phyloP scores from a whole-genome alignment of 2,797 vertebrate genomes.

The Masticophis lateralis region DNA sequence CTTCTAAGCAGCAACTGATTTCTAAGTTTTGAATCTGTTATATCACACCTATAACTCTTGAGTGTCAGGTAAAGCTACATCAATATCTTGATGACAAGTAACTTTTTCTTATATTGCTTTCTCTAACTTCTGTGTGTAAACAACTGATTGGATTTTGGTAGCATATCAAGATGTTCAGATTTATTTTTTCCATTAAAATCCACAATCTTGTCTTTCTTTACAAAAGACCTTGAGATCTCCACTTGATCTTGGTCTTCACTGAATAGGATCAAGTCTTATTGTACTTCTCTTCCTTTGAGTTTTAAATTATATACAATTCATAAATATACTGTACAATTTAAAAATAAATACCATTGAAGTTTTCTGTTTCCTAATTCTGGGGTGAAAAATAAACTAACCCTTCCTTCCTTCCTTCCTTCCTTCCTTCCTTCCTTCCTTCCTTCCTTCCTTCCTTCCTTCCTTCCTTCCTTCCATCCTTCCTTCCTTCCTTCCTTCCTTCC shows the following conservation, averaged over 20 bases:
- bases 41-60: not conserved
- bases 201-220: not conserved
- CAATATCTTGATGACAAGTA: not conserved
- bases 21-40: constrained; percentile 6
- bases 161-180: not conserved
- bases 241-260: not conserved
- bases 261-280: not conserved
- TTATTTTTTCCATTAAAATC: not conserved
- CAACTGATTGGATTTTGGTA: not conserved
- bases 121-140: not conserved
- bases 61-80: not conserved
- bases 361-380: not conserved
- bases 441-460: no score
- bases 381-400: not conserved
- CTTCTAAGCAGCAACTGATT: not conserved
- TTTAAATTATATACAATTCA: not conserved
- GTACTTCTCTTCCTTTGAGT: not conserved
- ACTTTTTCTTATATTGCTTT: not conserved
- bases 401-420: no score
- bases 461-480: no score
- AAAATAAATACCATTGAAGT: not conserved
- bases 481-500: no score
- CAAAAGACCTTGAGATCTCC: not conserved
- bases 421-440: no score
- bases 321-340: not conserved